Percentiles rank a stretch among this genome's conserved stretches.
Evolutionary conservation across 1,140 invertebrate genomes (phyloP).

Genomic region (Apis cerana): DNA sequence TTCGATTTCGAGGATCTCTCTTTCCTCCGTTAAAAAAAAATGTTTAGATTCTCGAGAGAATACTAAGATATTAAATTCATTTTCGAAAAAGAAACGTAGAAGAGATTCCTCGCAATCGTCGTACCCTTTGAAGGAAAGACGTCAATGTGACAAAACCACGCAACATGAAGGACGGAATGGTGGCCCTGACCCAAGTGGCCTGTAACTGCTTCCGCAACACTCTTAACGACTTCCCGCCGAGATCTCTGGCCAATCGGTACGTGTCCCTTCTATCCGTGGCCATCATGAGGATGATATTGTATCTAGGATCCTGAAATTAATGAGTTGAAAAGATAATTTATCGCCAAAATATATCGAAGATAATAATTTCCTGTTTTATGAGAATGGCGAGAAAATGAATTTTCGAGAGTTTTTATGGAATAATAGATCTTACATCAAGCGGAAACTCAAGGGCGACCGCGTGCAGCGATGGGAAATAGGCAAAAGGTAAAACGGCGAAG

Average conservation of each 20-base stretch:
- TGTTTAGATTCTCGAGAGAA: too few species aligned
- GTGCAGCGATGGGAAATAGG: conserved; percentile 87
- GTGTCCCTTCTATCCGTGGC: conserved; percentile 78
- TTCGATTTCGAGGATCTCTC: background rate
- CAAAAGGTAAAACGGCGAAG: conserved; percentile 87
- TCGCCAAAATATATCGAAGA: too few species aligned
- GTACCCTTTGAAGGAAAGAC: conserved; percentile 89
- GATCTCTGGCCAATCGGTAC: conserved; percentile 73
- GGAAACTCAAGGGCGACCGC: conserved; percentile 88
- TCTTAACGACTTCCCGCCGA: conserved; percentile 81
- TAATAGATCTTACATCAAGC: conserved; percentile 83
- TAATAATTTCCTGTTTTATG: too few species aligned
- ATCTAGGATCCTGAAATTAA: conserved; percentile 80
- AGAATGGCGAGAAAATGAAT: background rate
- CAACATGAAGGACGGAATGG: conserved; percentile 89
- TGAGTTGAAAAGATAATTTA: background rate
- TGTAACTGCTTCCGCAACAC: conserved; percentile 85
- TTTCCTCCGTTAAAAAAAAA: background rate
- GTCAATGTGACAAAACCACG: conserved; percentile 89
- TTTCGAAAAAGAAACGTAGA: background rate
- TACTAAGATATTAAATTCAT: background rate
- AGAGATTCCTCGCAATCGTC: conserved; percentile 36
- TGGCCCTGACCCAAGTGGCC: conserved; percentile 86
- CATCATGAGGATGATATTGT: conserved; percentile 80
- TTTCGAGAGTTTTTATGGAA: background rate